Evolutionary conservation across 2,113 vertebrate species (phyloP), one percentile per base, ranked within the genome.

Genomic region (Spilogale gracilis): DNA sequence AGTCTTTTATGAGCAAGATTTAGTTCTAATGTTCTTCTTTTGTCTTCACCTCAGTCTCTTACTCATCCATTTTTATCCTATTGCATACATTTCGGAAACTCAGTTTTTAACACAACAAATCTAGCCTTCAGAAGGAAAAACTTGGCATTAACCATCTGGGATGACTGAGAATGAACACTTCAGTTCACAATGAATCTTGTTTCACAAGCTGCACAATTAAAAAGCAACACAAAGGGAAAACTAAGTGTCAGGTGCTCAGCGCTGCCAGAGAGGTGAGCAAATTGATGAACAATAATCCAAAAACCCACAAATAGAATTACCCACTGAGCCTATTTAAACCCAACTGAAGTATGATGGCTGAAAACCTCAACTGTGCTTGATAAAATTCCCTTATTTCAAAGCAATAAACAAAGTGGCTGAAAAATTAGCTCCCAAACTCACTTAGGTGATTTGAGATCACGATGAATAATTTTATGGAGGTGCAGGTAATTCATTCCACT

Each of bases 401-500:
- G 83, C 14, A 94, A 74, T 50, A 85, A 81, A 80, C 14, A 88
- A 69, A 91, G 79, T 18, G 74, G 30, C 21, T 30, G 8, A 52
- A 80, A 81, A 74, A 48, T 38, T 30, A 67, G 30, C 67, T 88
- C 17, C 2, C 45, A 38, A 79, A 98, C 99, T 99, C 98, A 99
- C 99, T 99, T 99, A 88, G 99, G 99, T 94, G 99, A 99, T 98
- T 99, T 99, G 97, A 99, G 99, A 98, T 99, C 99, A 97, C 99
- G 99, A 98, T 99, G 99, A 98, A 99, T 99, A 99, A 99, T 99
- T 98, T 99, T 99, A 98, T 99, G 99, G 56, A 99, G 99, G 98
- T 99, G 99, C 81, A 99, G 99, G 98, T 99, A 99, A 98, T 99
- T 99, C 99, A 99, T 99, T 95, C 99, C 99, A 9, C 99, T 99